Evolutionary conservation across 2,797 vertebrate genomes (phyloP).

Genomic region (Cyprinella venusta): DNA sequence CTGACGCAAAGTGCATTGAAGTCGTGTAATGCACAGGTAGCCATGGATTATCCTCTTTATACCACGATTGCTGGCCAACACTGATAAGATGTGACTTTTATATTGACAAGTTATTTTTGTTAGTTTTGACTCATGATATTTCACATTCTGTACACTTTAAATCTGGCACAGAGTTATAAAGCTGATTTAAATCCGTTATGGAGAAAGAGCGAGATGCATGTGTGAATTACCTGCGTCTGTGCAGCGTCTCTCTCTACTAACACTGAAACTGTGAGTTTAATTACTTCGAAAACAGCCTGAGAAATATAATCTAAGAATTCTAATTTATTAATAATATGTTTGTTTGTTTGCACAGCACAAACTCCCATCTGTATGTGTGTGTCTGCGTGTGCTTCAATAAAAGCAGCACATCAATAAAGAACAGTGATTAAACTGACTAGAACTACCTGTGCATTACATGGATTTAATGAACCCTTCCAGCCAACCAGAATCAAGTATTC

Average conservation of each 20-base stretch:
- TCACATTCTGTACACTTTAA: background rate
- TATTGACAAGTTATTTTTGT: background rate
- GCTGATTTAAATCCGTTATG: too few relatives aligned
- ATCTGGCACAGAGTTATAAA: too few relatives aligned
- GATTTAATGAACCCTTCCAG: too few relatives aligned
- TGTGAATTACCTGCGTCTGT: background rate
- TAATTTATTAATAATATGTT: background rate
- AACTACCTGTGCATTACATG: too few relatives aligned
- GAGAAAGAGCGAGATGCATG: too few relatives aligned
- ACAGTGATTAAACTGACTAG: too few relatives aligned
- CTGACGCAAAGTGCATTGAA: background rate
- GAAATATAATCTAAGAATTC: background rate
- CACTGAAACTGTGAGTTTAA: background rate
- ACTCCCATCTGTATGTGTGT: too few relatives aligned
- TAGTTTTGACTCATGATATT: background rate
- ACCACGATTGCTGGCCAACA: background rate
- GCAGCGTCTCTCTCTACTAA: background rate
- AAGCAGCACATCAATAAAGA: too few relatives aligned
- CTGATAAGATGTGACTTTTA: background rate
- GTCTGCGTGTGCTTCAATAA: too few relatives aligned
- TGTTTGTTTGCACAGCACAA: background rate
- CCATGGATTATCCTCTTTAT: too few relatives aligned
- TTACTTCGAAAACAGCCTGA: background rate
- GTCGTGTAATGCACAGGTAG: background rate
- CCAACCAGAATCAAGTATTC: too few relatives aligned